These are phyloP conservation scores for Perithous albicinctus DNA, from an alignment of 2,888 invertebrate species.

Conservation along the genomic window DNA sequence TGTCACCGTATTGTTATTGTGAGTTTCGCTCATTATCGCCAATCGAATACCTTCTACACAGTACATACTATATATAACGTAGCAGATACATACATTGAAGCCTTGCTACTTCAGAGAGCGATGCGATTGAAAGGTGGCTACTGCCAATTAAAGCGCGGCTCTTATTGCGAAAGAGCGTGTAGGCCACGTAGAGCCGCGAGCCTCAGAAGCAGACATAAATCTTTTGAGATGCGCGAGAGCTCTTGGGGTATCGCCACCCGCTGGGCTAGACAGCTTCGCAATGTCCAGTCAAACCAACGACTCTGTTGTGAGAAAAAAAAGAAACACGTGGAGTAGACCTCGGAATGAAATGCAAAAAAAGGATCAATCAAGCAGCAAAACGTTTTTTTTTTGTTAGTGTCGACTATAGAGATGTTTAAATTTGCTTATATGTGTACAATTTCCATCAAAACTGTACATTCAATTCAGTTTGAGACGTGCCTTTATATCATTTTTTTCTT, in stretches of 20 bases:
- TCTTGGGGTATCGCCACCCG: constrained; percentile 59
- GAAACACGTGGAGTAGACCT: neutral
- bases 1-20: constrained; percentile 50
- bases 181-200: constrained; percentile 47
- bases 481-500: too few species aligned
- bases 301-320: constrained; percentile 36
- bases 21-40: constrained; percentile 45
- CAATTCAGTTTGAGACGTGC: too few species aligned
- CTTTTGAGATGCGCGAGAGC: constrained; percentile 61
- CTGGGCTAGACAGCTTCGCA: constrained; percentile 58
- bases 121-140: constrained; percentile 69
- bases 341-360: neutral
- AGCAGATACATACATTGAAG: neutral
- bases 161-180: constrained; percentile 64
- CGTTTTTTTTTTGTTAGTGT: neutral
- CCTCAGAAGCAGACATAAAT: constrained; percentile 65
- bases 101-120: constrained; percentile 14
- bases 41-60: constrained; percentile 34
- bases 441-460: neutral
- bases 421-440: neutral
- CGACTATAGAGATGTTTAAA: neutral
- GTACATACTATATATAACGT: constrained; percentile 14
- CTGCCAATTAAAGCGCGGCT: constrained; percentile 69
- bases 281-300: constrained; percentile 45
- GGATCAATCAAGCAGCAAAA: neutral